Evolutionary conservation across 2,113 vertebrate species (phyloP), one percentile per base, ranked within the genome.

Genomic region (Apistogramma diplotaenia): DNA sequence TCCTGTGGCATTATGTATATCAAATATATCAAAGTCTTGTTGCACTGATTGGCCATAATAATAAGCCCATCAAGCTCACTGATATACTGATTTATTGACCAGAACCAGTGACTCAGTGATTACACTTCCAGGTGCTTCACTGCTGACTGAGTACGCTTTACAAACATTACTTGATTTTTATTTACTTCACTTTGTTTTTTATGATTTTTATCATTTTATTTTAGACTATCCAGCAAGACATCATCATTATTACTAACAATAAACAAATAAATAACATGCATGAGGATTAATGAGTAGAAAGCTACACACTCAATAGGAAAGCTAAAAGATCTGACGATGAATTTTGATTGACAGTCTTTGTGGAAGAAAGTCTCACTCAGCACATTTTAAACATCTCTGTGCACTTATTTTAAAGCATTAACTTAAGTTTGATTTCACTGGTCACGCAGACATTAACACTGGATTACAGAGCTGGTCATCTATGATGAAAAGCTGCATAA

Each of bases 1-100:
- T 51, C 11, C 11, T 5, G 13, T n/a, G 21, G 21, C 21, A n/a
- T 53, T 21, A 72, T 8, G 2, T 19, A n/a, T 25, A 2, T 5
- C 5, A 21, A 21, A n/a, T n/a, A n/a, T n/a, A n/a, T n/a, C n/a
- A 11, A 6, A 0, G 21, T 0, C 3, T 62, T 3, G 40, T 62
- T 6, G 2, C 12, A 40, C 12, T 23, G n/a, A 40, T 19, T 62
- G 60, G 23, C 35, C 35, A 62, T 25, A 16, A 40, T 25, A 16
- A 40, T 25, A 25, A 10, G 12, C 49, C 46, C 0, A 13, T 57
- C 51, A 57, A 19, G 23, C 18, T 58, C 35, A 79, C 40, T 5
- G 19, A 27, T 33, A 51, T 4, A 8, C 8, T 4, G 35, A 11
- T 65, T 37, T 25, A 2, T 46, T 78, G 8, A 58, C 58, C 19